A percentile compares a stretch with the other conserved stretches of the same genome.
phyloP scores from a whole-genome alignment of 2,888 invertebrate genomes.

The Parascotia fuliginaria region DNA sequence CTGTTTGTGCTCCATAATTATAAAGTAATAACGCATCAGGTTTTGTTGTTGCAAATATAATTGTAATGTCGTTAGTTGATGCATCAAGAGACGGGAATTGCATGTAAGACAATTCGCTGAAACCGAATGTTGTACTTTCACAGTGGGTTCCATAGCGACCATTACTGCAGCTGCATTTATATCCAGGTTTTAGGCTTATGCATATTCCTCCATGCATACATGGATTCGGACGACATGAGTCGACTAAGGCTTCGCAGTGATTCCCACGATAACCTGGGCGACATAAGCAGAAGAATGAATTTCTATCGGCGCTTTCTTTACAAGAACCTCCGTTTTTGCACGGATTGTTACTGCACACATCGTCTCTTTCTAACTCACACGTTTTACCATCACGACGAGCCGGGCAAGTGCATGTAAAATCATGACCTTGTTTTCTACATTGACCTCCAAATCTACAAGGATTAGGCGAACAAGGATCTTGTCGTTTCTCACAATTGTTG shows the following conservation, averaged over 20 bases:
- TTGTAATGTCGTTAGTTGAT: constrained; percentile 95
- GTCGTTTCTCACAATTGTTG: constrained; percentile 92
- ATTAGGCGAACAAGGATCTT: constrained; percentile 96
- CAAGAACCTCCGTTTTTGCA: constrained; percentile 97
- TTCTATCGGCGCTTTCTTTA: constrained; percentile 94
- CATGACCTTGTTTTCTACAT: constrained; percentile 93
- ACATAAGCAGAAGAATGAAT: constrained; percentile 96
- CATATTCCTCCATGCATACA: constrained; percentile 96
- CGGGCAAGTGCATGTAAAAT: constrained; percentile 94
- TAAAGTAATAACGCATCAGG: constrained; percentile 94
- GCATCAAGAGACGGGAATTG: constrained; percentile 94
- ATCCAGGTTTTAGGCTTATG: constrained; percentile 94
- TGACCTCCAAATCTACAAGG: constrained; percentile 94
- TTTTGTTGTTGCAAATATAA: constrained; percentile 96
- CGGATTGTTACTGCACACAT: constrained; percentile 93
- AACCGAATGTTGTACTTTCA: constrained; percentile 95
- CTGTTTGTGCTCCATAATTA: constrained; percentile 95
- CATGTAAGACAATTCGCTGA: constrained; percentile 95
- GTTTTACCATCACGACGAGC: constrained; percentile 91
- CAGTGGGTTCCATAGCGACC: constrained; percentile 96
- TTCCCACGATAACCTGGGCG: constrained; percentile 96
- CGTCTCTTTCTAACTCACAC: constrained; percentile 93
- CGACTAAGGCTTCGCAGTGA: constrained; percentile 94
- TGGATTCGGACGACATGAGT: constrained; percentile 97
- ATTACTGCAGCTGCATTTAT: constrained; percentile 93